A percentile compares a stretch with the other conserved stretches of the same genome.
Conservation (phyloP, 1,140 invertebrate genomes). For the Drosophila repleta region DNA sequence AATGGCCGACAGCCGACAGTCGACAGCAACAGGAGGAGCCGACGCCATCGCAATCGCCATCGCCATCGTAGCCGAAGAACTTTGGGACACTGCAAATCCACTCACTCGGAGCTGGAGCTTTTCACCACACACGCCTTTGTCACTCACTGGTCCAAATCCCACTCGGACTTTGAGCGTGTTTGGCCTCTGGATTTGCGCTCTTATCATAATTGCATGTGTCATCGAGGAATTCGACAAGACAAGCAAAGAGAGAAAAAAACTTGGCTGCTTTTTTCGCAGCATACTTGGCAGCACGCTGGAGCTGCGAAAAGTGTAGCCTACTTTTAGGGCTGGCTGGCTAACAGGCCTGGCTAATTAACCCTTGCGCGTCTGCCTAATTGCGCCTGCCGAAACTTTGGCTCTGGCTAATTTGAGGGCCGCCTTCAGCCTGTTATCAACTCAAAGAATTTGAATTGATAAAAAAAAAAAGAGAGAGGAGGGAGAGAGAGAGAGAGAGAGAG, state of each 20-base stretch:
- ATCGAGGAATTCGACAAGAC: background rate
- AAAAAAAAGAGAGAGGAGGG: no score
- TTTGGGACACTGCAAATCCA: background rate
- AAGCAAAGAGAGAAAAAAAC: background rate
- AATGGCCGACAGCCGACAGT: slow-evolving; percentile 47
- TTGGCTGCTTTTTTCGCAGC: slow-evolving; percentile 4
- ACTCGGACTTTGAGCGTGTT: slow-evolving; percentile 8
- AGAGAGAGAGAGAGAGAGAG: no score
- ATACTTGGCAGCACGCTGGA: slow-evolving; percentile 41
- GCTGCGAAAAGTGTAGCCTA: slow-evolving; percentile 19
- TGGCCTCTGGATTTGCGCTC: slow-evolving; percentile 21
- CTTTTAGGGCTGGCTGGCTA: slow-evolving; percentile 37
- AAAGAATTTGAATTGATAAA: slow-evolving; percentile 63
- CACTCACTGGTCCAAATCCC: background rate
- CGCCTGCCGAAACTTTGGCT: background rate
- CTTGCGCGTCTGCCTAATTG: slow-evolving; percentile 28
- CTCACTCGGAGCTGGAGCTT: background rate
- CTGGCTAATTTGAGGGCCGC: slow-evolving; percentile 42
- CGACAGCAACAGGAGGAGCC: slow-evolving; percentile 60
- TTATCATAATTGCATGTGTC: slow-evolving; percentile 36
- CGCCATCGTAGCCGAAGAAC: slow-evolving; percentile 1
- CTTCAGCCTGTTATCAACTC: slow-evolving; percentile 57
- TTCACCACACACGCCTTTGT: slow-evolving; percentile 21
- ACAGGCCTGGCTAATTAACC: slow-evolving; percentile 35
- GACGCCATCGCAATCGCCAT: slow-evolving; percentile 41